Conservation (phyloP, 2,113 vertebrate genomes). For the Microcebus ravelobensis region DNA sequence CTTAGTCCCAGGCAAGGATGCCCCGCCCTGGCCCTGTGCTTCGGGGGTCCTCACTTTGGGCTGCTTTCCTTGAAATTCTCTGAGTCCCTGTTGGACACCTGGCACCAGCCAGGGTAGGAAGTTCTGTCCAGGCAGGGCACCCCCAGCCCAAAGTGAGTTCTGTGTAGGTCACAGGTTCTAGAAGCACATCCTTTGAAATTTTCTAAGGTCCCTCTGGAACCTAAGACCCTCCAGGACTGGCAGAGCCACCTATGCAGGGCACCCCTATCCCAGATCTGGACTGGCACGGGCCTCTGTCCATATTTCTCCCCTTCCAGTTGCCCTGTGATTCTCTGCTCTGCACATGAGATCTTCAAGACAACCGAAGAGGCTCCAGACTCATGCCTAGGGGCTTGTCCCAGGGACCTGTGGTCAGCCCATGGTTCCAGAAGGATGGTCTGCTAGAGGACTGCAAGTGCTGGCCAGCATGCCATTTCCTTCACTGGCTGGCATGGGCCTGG, state of each 20-base stretch:
- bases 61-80: neutral
- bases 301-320: neutral
- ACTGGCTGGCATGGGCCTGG: neutral
- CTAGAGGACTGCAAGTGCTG: too few relatives aligned
- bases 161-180: neutral
- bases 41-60: neutral
- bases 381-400: rapidly evolving
- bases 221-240: neutral
- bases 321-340: neutral
- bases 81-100: neutral
- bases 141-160: neutral
- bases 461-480: neutral
- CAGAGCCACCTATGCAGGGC: neutral
- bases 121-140: neutral
- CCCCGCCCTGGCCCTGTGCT: neutral
- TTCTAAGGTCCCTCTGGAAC: neutral
- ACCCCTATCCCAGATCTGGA: neutral
- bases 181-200: neutral
- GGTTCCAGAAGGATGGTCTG: neutral
- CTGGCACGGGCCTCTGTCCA: too few relatives aligned
- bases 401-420: rapidly evolving
- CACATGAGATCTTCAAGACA: neutral
- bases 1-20: neutral
- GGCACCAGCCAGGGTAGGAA: neutral
- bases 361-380: neutral